Conservation (phyloP, 2,888 invertebrate genomes). For the Lasius fuliginosus region DNA sequence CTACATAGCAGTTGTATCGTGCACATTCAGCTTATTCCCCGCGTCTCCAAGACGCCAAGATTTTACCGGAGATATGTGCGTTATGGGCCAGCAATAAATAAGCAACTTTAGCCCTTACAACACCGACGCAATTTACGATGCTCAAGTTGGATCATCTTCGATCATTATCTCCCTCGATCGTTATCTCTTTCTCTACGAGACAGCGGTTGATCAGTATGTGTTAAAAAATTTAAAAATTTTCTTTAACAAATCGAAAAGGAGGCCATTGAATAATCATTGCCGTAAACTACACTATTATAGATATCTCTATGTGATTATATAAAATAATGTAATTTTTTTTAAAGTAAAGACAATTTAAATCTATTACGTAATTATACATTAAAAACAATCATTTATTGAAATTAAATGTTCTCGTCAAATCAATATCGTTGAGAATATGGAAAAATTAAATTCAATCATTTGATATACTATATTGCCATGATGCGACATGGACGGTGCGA, state of each 20-base stretch:
- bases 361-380: neutral
- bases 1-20: constrained; percentile 69
- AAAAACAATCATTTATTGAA: neutral
- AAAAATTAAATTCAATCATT: constrained; percentile 12
- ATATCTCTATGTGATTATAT: neutral
- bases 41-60: constrained; percentile 68
- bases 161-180: constrained; percentile 5
- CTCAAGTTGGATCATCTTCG: constrained; percentile 15
- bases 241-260: neutral
- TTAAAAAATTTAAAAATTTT: neutral
- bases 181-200: neutral
- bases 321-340: neutral
- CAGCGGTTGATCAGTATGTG: neutral
- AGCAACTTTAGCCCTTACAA: constrained; percentile 64
- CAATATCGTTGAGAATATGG: neutral
- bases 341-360: neutral
- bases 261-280: neutral
- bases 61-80: constrained; percentile 75
- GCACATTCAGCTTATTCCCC: constrained; percentile 77
- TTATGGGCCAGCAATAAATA: constrained; percentile 76
- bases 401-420: neutral
- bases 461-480: neutral
- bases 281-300: neutral
- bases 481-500: neutral
- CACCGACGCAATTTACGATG: constrained; percentile 22